phyloP scores from a whole-genome alignment of 1,140 invertebrate genomes.

The Plutomurus gul region DNA sequence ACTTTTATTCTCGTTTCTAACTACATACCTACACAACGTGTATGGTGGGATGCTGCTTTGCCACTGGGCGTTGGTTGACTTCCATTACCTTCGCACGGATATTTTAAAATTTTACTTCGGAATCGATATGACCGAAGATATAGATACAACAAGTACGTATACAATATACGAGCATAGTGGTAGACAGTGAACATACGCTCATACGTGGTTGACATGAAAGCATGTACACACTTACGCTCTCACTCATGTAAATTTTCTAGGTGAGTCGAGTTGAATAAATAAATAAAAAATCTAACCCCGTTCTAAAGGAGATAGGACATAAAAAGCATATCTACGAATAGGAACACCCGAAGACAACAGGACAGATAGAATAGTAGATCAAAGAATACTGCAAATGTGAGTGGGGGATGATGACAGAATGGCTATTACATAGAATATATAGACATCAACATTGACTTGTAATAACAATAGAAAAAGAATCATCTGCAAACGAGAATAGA shows the following conservation, averaged over 20 bases:
- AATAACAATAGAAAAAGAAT: too few relatives aligned
- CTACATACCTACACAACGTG: not conserved
- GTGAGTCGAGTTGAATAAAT: not conserved
- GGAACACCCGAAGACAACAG: not conserved
- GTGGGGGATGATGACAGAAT: too few relatives aligned
- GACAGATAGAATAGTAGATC: not conserved
- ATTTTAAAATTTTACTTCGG: not conserved
- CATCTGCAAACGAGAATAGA: too few relatives aligned
- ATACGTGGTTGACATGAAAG: not conserved
- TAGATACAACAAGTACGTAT: not conserved
- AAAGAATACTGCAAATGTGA: constrained; percentile 14
- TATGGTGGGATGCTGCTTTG: not conserved
- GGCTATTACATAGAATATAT: too few relatives aligned
- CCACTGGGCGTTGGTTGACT: constrained; percentile 12
- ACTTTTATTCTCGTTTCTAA: not conserved
- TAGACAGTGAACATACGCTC: not conserved
- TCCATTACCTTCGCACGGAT: not conserved
- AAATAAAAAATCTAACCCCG: not conserved
- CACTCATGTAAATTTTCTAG: not conserved
- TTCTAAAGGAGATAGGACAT: not conserved
- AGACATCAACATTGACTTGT: too few relatives aligned
- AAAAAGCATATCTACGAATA: not conserved
- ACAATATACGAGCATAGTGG: not conserved
- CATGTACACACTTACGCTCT: not conserved
- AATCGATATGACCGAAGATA: constrained; percentile 2